phyloP scores from a whole-genome alignment of 2,113 vertebrate species.

The Bagarius yarrelli region DNA sequence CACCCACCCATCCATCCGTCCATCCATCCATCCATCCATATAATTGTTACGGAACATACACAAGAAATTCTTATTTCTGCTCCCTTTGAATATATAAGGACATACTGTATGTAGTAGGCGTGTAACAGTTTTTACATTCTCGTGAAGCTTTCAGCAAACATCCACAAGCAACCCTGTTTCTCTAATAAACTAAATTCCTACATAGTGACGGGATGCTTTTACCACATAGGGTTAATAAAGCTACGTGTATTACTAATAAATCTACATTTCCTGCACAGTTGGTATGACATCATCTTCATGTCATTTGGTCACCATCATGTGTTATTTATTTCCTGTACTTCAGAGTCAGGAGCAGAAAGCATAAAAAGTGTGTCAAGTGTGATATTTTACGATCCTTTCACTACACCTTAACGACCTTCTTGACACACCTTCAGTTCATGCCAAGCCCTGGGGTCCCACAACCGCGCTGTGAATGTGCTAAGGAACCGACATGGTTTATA shows the following conservation, averaged over 20 bases:
- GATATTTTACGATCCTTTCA: conserved; percentile 1
- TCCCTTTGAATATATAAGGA: background rate
- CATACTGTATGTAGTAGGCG: background rate
- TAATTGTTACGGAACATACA: background rate
- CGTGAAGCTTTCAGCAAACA: background rate
- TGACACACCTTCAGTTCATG: background rate
- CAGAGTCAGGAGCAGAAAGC: conserved; percentile 2
- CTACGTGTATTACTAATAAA: conserved; percentile 22
- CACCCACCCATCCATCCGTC: too few species aligned
- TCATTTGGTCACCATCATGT: background rate
- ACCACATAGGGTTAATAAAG: background rate
- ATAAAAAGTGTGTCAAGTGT: background rate
- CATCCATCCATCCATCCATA: background rate
- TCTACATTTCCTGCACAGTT: background rate
- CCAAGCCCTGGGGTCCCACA: background rate
- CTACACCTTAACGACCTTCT: background rate
- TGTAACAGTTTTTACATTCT: too few species aligned
- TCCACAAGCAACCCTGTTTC: background rate
- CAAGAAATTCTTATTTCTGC: background rate
- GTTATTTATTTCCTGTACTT: conserved; percentile 5
- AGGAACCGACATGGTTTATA: background rate
- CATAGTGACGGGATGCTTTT: background rate
- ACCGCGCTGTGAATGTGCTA: background rate
- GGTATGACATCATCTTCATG: background rate
- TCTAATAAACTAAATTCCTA: background rate